Evolutionary conservation across 2,797 vertebrate species (phyloP), one percentile per base, ranked within the genome.

Genomic region (Myotis findleyi): DNA sequence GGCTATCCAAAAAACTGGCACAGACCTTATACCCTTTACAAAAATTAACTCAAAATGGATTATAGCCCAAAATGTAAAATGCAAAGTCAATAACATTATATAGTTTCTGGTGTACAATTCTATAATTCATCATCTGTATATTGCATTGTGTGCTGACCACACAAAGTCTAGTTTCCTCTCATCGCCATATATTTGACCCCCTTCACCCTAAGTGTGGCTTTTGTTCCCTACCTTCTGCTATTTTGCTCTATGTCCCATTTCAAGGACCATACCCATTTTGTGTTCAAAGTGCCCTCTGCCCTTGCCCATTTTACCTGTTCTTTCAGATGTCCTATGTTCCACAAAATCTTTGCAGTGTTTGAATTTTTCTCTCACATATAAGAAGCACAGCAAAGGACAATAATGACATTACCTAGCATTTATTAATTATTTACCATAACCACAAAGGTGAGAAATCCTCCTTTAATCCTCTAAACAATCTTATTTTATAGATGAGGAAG

Each of bases 401-500:
- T 51, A n/a, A 85, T 30, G 53, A 25, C 12, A 91, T 44, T 51
- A 64, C 3, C 59, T 33, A 66, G 3, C 17, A 82, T 57, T 71
- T 91, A 27, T 36, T 73, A 88, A 92, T 7, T 27, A 83, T 53
- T 86, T 73, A 33, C 7, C 23, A 41, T 57, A 83, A 89, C 9
- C 13, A 73, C 14, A 53, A 36, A 91, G 9, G 25, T 25, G 3
- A 69, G 30, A 93, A 44, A 25, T 53, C 21, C 1, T 94, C 16
- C 11, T 69, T 86, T 69, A 47, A 83, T 87, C 7, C 20, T 91
- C 51, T 80, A 62, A 93, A 69, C 33, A 75, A 53, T 33, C 64
- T 71, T 90, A 44, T 79, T 86, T 88, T 38, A 75, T 36, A 86
- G 86, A 76, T 17, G 4, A 92, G 49, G 33, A 92, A 91, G 87